Evolutionary conservation across 2,797 vertebrate genomes (phyloP), one percentile per base, ranked within the genome.

Genomic region (Erpetoichthys calabaricus): DNA sequence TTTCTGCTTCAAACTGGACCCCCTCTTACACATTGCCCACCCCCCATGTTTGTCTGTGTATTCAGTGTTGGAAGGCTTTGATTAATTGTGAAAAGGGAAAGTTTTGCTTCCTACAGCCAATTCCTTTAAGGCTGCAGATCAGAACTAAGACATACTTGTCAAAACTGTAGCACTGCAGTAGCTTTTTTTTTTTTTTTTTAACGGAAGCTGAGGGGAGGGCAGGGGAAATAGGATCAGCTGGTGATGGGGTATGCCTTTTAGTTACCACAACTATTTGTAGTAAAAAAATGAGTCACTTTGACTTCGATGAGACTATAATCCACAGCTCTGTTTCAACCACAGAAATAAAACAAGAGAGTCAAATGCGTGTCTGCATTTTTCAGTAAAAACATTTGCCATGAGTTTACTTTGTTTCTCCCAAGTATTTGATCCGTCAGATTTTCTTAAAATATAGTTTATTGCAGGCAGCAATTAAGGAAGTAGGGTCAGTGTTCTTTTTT

Each of bases 221-320:
- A 75, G 82, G 87, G 80, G 87, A 83, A 79, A 84, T 85, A 71
- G 87, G 88, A 86, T 82, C 84, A 86, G 83, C 84, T 91, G 88
- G 88, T 89, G 75, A 85, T 81, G 85, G 79, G 89, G 88, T 89
- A 80, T 76, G 72, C 83, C 81, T 78, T 69, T 80, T 70, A 25
- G 57, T 73, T 49, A 47, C 66, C 72, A 58, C 75, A 78, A 67
- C 67, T 78, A 68, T 80, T 76, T 69, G 72, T 62, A 68, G 69
- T 74, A 70, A 74, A 73, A 70, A 68, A 62, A 66, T 74, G 76
- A 79, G 62, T 80, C 64, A 67, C 73, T 64, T 44, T 9, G 64
- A 65, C 68, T 69, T 65, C 60, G 7, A 64, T 72, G 65, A 60
- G 64, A 63, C 65, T 68, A 65, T 65, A 66, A 65, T 71, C 62